Base-by-base conservation (phyloP, 2,888 invertebrate genomes). In the Craniophora ligustri region DNA sequence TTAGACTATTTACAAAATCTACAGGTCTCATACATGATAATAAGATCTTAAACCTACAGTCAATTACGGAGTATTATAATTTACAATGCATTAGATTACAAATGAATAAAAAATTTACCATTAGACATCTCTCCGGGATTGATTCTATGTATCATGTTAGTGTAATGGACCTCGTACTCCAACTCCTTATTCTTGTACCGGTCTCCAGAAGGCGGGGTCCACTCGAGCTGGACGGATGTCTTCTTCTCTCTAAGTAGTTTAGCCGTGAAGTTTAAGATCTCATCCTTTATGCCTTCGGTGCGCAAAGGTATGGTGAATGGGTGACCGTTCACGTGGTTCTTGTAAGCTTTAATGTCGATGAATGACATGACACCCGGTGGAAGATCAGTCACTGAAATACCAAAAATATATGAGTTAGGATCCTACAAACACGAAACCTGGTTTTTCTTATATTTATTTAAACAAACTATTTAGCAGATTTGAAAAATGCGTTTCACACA, bases 161-260 rank as follows among this genome's bases (percentile, higher is more conserved):
- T 96, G 75, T 97, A 97, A 82, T 96, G 96, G 32, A 97, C 92
- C 14, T 96, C 96, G 79, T 97, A 98, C 3, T 89, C 73, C n/a
- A 91, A 30, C 7, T 85, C 79, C 42, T 84, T 85, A 18, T 79
- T 81, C 61, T 84, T 85, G 40, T 91, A 95, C n/a, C 94, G 86
- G 0, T 89, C 86, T 30, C 93, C 94, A 15, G 92, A 92, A 0
- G 96, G 96, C 6, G 94, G 91, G 10, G 94, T 88, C 97, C 97
- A 97, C 6, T 87, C 88, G 11, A 97, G 76, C 65, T 95, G 94
- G 0, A 96, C 95, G 0, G 95, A 87, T 0, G 95, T 95, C 0
- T 95, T 94, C 32, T 93, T 89, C 2, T 94, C 92, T 75, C 94
- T 94, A 0, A 94, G 71, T 8, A 95, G 73, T 8, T 86, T 86